phyloP scores from a whole-genome alignment of 2,113 vertebrate genomes.

The Misgurnus mizolepis region DNA sequence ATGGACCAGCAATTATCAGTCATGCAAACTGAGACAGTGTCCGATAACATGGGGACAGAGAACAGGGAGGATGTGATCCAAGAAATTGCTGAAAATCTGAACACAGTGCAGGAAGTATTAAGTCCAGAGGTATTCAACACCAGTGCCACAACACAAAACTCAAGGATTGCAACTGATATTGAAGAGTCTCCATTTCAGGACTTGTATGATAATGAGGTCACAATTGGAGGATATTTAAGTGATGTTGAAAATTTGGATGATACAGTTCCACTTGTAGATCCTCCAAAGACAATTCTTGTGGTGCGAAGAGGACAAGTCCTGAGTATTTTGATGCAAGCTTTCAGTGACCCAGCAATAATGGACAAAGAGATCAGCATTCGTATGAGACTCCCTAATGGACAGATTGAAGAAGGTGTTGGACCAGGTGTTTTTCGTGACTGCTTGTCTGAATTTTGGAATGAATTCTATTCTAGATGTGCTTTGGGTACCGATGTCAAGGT shows the following conservation, averaged over 20 bases:
- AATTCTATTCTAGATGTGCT: conserved; percentile 43
- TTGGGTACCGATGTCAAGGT: conserved; percentile 40
- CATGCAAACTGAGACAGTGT: not conserved
- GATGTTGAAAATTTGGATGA: not conserved
- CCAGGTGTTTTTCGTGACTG: conserved; percentile 43
- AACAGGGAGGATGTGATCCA: not conserved
- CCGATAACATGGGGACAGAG: not conserved
- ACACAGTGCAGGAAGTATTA: too few species aligned
- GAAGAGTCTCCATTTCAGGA: not conserved
- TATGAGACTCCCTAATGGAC: conserved; percentile 46
- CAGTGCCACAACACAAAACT: not conserved
- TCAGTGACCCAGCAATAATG: conserved; percentile 29
- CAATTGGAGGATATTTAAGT: not conserved
- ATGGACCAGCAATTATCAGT: conserved; percentile 6
- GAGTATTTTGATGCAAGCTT: conserved; percentile 25
- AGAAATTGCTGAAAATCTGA: too few species aligned
- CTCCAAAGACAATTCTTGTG: not conserved
- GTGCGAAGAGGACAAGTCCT: conserved; percentile 25
- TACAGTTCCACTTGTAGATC: not conserved
- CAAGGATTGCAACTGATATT: not conserved
- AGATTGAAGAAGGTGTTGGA: conserved; percentile 24
- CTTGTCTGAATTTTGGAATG: conserved; percentile 48
- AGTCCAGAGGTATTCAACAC: not conserved
- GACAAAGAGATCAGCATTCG: conserved; percentile 29
- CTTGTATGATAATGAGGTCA: not conserved